phyloP scores from a whole-genome alignment of 2,113 vertebrate genomes.

The Saccopteryx bilineata region DNA sequence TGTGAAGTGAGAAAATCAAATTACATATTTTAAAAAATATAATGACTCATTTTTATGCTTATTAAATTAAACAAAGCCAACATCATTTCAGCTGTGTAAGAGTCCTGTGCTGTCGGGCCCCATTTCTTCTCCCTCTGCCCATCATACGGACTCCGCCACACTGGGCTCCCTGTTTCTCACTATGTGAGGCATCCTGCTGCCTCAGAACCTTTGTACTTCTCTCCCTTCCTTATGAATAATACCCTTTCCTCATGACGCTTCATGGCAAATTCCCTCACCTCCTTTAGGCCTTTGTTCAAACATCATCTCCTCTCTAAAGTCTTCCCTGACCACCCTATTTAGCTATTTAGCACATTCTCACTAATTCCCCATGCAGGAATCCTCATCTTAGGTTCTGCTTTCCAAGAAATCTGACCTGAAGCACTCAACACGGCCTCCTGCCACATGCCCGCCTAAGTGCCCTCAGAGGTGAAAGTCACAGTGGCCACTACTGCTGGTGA shows the following conservation, averaged over 20 bases:
- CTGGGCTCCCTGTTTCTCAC: too few relatives aligned
- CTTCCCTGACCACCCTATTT: neutral
- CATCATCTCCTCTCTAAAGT: neutral
- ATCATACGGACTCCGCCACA: neutral
- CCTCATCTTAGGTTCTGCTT: neutral
- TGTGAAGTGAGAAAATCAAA: neutral
- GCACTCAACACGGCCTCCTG: rapidly evolving
- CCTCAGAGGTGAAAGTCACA: neutral
- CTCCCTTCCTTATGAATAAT: neutral
- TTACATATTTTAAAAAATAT: neutral
- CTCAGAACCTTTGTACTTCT: neutral
- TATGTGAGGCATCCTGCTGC: neutral
- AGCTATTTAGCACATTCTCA: neutral
- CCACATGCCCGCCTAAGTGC: neutral
- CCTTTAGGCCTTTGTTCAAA: neutral
- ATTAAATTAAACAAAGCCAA: neutral
- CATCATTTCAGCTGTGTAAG: neutral
- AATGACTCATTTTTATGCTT: neutral
- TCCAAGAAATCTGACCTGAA: neutral
- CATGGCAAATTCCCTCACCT: neutral
- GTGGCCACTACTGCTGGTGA: rapidly evolving
- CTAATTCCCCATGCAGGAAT: rapidly evolving
- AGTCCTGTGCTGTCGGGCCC: neutral
- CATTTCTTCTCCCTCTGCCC: neutral
- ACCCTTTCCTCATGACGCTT: neutral